Conservation (phyloP, 2,888 invertebrate species). For the Leptinotarsa haldemani region DNA sequence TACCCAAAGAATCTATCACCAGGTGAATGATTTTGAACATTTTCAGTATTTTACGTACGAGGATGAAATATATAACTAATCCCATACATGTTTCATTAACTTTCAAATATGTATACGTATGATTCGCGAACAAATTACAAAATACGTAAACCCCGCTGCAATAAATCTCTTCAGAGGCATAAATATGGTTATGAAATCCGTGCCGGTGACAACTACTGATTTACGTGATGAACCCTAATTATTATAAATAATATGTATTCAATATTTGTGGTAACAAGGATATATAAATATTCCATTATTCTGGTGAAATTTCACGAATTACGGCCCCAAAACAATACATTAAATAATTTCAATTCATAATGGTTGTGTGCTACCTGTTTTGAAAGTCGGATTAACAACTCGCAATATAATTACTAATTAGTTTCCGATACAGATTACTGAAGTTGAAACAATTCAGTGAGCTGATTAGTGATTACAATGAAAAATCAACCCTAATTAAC, state of each 20-base stretch:
- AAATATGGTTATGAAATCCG: neutral
- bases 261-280: slow-evolving; percentile 1
- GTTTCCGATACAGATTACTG: neutral
- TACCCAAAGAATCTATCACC: too few species aligned
- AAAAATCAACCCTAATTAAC: too few species aligned
- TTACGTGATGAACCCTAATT: neutral
- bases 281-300: neutral
- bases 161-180: neutral
- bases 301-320: neutral
- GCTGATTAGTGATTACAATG: too few species aligned
- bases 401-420: neutral
- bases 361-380: neutral
- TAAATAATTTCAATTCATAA: slow-evolving; percentile 1
- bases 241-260: neutral
- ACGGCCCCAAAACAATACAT: neutral
- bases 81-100: neutral
- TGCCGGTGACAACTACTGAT: neutral
- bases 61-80: too few species aligned
- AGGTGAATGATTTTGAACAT: too few species aligned
- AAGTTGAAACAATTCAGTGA: too few species aligned
- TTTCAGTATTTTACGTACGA: too few species aligned
- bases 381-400: neutral
- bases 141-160: neutral
- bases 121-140: neutral
- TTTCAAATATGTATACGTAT: neutral